Evolutionary conservation across 2,888 invertebrate species (phyloP), one percentile per base, ranked within the genome.

Genomic region (Dryocosmus kuriphilus): DNA sequence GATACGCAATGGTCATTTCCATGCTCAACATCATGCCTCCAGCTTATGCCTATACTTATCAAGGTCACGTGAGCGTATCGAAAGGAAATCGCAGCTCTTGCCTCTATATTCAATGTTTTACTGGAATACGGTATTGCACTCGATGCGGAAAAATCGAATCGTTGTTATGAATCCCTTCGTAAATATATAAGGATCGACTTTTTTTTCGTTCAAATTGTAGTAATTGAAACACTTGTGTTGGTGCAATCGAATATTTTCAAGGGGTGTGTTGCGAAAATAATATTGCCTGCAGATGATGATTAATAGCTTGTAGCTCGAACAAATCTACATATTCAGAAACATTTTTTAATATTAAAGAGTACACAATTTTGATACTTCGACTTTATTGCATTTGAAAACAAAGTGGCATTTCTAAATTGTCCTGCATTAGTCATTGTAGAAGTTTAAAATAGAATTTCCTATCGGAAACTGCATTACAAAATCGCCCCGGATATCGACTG

Each of bases 61-160:
- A 71, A 71, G 71, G 71, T 71, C 71, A 51, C 7, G 71, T 71
- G 51, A 51, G 71, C 71, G 51, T 71, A 71, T 71, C 71, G 71
- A 71, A 71, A 55, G 71, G n/a, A 71, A 71, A 71, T 71, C 30
- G n/a, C 71, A 19, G 30, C 9, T 71, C 30, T 46, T 32, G 9
- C 30, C 51, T 16, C 51, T 27, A 67, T 19, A 67, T 71, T 71
- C 51, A 71, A 71, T 71, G 46, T 71, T 71, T 71, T 30, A 30
- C 27, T 51, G 46, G 4, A n/a, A 71, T 51, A 27, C 30, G 8
- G 41, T 6, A 67, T 41, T 67, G 46, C 27, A 67, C 27, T 14
- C 30, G 27, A 67, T 67, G 19, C 67, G 41, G 27, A 67, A 67
- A 67, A 67, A 46, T 41, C 1, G 6, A 60, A 24, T 24, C 11